Percentiles rank a stretch among this genome's conserved stretches.
Conservation (phyloP, 2,797 vertebrate species). For the Lepilemur ruficaudatus region DNA sequence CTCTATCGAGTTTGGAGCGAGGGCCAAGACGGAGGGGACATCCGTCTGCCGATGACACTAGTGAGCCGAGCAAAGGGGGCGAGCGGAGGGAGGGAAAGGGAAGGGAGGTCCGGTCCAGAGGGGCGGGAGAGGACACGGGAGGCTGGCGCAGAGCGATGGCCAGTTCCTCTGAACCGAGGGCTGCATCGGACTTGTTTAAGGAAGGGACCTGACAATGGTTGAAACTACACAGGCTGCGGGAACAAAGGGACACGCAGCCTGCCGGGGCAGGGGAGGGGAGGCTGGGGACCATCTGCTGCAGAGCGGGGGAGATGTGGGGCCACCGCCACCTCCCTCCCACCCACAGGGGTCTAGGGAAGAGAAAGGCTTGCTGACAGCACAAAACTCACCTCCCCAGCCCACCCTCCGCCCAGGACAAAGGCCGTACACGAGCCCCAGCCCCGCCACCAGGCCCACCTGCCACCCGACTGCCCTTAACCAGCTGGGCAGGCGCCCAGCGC, state of each 20-base stretch:
- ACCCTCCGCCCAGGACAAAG: constrained; percentile 49
- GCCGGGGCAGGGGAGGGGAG: neutral
- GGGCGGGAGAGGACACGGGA: neutral
- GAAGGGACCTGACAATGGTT: constrained; percentile 26
- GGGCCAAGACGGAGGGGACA: neutral
- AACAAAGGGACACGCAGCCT: constrained; percentile 52
- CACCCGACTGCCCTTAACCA: constrained; percentile 80
- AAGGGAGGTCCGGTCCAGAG: neutral
- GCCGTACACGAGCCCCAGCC: neutral
- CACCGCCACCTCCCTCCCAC: neutral
- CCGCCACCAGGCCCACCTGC: constrained; percentile 82
- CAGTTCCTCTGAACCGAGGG: neutral
- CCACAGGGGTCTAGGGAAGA: constrained; percentile 51
- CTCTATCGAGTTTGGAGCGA: neutral
- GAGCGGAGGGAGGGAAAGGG: neutral
- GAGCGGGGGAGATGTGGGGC: constrained; percentile 32
- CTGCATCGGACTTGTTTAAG: constrained; percentile 46
- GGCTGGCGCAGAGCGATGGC: neutral
- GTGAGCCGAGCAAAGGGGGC: no score
- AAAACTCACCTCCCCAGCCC: constrained; percentile 81
- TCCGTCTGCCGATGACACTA: neutral
- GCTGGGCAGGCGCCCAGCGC: neutral
- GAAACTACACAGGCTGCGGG: neutral
- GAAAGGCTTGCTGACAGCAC: constrained; percentile 78
- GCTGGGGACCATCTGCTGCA: constrained; percentile 78